Evolutionary conservation across 2,888 invertebrate species (phyloP).

Genomic region (Diarsia brunnea): DNA sequence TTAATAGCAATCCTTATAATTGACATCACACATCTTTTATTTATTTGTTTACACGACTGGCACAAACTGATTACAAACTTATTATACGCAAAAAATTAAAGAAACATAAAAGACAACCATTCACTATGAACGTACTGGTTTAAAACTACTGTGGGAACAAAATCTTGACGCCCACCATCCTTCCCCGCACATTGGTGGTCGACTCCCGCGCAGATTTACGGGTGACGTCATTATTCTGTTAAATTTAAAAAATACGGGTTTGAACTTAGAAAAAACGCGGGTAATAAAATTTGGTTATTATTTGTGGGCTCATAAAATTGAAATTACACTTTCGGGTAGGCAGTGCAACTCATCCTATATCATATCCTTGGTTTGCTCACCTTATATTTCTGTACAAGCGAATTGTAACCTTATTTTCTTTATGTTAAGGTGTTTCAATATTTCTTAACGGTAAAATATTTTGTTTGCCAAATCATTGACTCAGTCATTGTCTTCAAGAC

Average conservation of each 20-base stretch:
- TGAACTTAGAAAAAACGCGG: constrained; percentile 53
- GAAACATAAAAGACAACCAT: neutral
- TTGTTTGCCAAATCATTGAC: constrained; percentile 65
- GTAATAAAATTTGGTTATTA: constrained; percentile 66
- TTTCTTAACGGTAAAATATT: constrained; percentile 11
- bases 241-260: constrained; percentile 42
- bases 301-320: constrained; percentile 65
- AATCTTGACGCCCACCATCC: constrained; percentile 14
- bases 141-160: constrained; percentile 27
- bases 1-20: constrained; percentile 2
- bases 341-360: constrained; percentile 28
- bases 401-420: constrained; percentile 29
- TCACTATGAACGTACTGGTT: neutral
- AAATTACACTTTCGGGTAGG: constrained; percentile 64
- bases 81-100: neutral
- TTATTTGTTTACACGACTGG: constrained; percentile 13
- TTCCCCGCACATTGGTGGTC: constrained; percentile 22
- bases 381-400: neutral
- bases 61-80: too few relatives aligned
- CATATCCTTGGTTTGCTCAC: constrained; percentile 4
- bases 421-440: fast-evolving
- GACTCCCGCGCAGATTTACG: constrained; percentile 44
- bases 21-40: constrained; percentile 15
- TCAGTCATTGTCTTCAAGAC: constrained; percentile 78
- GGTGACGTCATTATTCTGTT: constrained; percentile 44